phyloP scores from a whole-genome alignment of 2,888 invertebrate species.

The Agrotis ipsilon region DNA sequence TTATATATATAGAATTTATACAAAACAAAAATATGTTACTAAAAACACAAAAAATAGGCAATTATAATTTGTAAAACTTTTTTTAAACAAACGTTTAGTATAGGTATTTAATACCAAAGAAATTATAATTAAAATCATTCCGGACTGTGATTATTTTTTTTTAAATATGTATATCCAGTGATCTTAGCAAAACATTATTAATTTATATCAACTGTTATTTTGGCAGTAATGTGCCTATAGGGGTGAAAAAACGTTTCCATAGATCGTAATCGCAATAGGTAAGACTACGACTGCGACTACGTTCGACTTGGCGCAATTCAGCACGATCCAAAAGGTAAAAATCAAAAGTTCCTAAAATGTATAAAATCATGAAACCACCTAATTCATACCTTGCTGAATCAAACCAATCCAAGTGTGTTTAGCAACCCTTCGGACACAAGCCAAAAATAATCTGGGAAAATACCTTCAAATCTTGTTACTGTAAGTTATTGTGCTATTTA shows the following conservation, averaged over 20 bases:
- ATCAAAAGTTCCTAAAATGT: background rate
- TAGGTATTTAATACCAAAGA: constrained; percentile 47
- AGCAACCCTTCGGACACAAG: background rate
- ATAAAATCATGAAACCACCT: no score
- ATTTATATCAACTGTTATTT: background rate
- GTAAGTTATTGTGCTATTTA: constrained; percentile 13
- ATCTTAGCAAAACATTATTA: background rate
- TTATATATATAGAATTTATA: background rate
- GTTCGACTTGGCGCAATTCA: no score
- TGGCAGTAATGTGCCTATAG: background rate
- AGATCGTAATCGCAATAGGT: no score
- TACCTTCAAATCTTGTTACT: background rate
- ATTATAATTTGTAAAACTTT: constrained; percentile 22
- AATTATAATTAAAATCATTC: constrained; percentile 35
- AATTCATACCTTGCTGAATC: background rate
- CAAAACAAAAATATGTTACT: background rate
- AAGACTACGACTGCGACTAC: no score
- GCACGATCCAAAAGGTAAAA: background rate
- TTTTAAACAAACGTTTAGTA: background rate
- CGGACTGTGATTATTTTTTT: constrained; percentile 22
- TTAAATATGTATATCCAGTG: background rate
- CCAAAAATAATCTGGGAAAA: background rate
- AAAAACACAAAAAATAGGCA: background rate
- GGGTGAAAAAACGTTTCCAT: background rate
- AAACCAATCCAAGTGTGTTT: background rate